Evolutionary conservation across 2,888 invertebrate species (phyloP).

Genomic region (Apamea crenata): DNA sequence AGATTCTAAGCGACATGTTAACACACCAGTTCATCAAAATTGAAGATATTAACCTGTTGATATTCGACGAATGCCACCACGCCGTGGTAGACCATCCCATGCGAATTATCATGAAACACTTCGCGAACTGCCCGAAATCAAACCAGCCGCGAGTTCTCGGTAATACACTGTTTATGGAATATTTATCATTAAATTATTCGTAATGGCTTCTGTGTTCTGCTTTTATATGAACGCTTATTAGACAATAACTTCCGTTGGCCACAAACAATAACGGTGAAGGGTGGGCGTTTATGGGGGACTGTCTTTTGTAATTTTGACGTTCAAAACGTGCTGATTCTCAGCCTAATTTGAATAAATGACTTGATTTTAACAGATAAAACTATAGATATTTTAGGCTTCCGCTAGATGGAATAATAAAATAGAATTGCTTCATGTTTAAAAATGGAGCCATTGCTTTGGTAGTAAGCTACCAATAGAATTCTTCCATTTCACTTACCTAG

Average conservation of each 20-base stretch:
- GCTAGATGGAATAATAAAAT: not conserved
- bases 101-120: conserved; percentile 93
- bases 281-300: no score
- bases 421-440: not conserved
- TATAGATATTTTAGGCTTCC: not conserved
- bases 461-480: not conserved
- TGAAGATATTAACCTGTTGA: conserved; percentile 93
- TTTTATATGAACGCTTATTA: not conserved
- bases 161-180: conserved; percentile 61
- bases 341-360: no score
- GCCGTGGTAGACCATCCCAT: conserved; percentile 95
- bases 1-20: conserved; percentile 94
- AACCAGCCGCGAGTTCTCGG: conserved; percentile 94
- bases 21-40: conserved; percentile 91
- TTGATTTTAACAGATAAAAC: no score
- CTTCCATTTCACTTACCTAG: not conserved
- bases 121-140: conserved; percentile 82
- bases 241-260: not conserved
- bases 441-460: not conserved
- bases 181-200: not conserved
- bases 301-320: no score
- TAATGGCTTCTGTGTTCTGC: not conserved
- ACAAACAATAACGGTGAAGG: no score
- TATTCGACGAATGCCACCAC: conserved; percentile 99
- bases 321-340: no score